A percentile compares a stretch with the other conserved stretches of the same genome.
Conservation (phyloP, 2,888 invertebrate genomes). For the Drosophila quasianomalipes region DNA sequence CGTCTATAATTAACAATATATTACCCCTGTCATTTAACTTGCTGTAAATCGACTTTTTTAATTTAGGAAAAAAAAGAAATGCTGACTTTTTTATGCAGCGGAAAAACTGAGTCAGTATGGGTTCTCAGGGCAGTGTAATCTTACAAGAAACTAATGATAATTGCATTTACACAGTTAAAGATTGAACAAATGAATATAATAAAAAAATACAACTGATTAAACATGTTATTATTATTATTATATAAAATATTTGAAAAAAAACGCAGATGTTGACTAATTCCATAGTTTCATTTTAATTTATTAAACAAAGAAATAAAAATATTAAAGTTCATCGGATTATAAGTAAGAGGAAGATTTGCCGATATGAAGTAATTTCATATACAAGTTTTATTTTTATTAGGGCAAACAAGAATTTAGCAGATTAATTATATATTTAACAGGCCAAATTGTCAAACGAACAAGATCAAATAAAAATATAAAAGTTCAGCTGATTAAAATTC, state of each 20-base stretch:
- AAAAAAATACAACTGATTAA: too few species aligned
- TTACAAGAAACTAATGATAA: constrained; percentile 3
- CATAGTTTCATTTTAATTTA: not conserved
- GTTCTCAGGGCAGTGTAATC: not conserved
- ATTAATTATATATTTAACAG: not conserved
- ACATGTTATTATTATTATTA: not conserved
- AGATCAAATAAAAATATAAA: not conserved
- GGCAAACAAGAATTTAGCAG: too few species aligned
- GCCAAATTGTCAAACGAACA: not conserved
- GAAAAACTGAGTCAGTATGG: constrained; percentile 1
- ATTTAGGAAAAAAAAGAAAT: not conserved
- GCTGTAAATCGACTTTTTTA: constrained; percentile 4
- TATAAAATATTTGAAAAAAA: constrained; percentile 3
- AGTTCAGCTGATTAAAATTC: not conserved
- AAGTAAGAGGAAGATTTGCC: too few species aligned
- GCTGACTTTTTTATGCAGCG: constrained; percentile 3
- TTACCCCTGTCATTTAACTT: constrained; percentile 7
- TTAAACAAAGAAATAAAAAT: not conserved
- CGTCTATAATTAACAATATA: constrained; percentile 20
- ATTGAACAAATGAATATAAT: not conserved
- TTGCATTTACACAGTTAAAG: not conserved
- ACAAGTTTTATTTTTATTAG: not conserved
- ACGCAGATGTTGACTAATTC: not conserved
- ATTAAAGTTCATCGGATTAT: not conserved
- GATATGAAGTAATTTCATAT: too few species aligned